Evolutionary conservation across 2,888 invertebrate species (phyloP), one percentile per base, ranked within the genome.

Genomic region (Scelioninae gen. 1): DNA sequence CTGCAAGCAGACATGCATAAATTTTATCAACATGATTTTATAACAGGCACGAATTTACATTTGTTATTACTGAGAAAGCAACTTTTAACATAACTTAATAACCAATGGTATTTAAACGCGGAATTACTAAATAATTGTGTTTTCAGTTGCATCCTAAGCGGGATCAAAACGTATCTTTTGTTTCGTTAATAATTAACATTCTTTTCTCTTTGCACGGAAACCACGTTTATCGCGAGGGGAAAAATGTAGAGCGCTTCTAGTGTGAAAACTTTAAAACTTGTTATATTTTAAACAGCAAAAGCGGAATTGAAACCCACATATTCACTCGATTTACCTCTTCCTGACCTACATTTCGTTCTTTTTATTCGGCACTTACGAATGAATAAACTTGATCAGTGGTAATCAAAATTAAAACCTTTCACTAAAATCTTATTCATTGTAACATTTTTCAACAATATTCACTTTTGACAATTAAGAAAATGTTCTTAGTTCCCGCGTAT

Each of bases 221-320:
- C 40, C 43, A 55, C 53, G 53, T 55, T 32, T 13, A 55, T 51
- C 45, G 62, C 13, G 45, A 34, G 45, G 49, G 32, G 51, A 38
- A 53, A 65, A 51, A 51, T 49, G 51, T 63, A 29, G 53, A 43
- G 43, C 43, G 29, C 15, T 51, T 43, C 43, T 43, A 55, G 51
- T 43, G 43, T 68, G n/a, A 45, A 53, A 51, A 69, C 45, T 66
- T 68, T 68, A 68, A 68, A 55, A 29, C 55, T 68, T 55, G 68
- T 68, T 68, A 68, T 51, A n/a, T 55, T 68, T 68, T 68, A 68
- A 68, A 45, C 53, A 55, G 43, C 53, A 55, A 66, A 66, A 55
- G 53, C 29, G 66, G 43, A 65, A 65, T 65, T 65, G 65, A 65
- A 65, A 66, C 40, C 31, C 49, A 38, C 23, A 23, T 38, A 43